phyloP scores from a whole-genome alignment of 2,113 vertebrate genomes.

The Urocolius indicus region DNA sequence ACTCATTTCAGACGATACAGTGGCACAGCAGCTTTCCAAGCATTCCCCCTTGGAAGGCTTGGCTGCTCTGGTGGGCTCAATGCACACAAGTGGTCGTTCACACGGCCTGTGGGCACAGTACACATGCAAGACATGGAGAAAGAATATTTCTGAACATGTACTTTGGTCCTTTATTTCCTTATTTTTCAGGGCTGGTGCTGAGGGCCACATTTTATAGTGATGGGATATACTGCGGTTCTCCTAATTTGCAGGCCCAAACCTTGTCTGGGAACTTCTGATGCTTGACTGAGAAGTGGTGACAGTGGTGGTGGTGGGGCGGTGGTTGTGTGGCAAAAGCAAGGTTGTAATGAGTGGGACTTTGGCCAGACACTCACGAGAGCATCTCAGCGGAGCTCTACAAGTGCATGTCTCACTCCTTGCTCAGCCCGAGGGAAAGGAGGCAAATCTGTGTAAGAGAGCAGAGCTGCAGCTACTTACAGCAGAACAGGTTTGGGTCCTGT shows the following conservation, averaged over 20 bases:
- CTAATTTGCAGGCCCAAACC: not conserved
- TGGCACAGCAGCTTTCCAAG: not conserved
- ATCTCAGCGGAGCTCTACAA: not conserved
- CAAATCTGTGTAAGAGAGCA: not conserved
- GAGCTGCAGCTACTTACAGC: not conserved
- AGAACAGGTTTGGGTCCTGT: not conserved
- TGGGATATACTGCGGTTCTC: not conserved
- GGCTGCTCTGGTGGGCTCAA: not conserved
- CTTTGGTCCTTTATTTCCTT: not conserved
- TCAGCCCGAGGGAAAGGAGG: not conserved
- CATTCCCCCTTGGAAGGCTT: constrained; percentile 2
- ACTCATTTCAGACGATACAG: not conserved
- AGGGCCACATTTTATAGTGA: not conserved
- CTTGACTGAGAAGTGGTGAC: not conserved
- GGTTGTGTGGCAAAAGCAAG: not conserved
- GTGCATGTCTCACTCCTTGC: not conserved
- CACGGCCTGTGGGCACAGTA: fast-evolving
- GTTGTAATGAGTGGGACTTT: not conserved
- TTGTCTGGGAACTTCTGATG: constrained; percentile 23
- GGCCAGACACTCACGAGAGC: not conserved
- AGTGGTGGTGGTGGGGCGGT: fast-evolving
- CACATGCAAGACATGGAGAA: not conserved
- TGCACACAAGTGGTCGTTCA: not conserved
- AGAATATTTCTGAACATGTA: not conserved
- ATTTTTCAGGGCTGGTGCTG: not conserved